Percentiles rank a stretch among this genome's conserved stretches.
Conservation (phyloP, 1,140 invertebrate genomes). For the Neoseiulus cucumeris region DNA sequence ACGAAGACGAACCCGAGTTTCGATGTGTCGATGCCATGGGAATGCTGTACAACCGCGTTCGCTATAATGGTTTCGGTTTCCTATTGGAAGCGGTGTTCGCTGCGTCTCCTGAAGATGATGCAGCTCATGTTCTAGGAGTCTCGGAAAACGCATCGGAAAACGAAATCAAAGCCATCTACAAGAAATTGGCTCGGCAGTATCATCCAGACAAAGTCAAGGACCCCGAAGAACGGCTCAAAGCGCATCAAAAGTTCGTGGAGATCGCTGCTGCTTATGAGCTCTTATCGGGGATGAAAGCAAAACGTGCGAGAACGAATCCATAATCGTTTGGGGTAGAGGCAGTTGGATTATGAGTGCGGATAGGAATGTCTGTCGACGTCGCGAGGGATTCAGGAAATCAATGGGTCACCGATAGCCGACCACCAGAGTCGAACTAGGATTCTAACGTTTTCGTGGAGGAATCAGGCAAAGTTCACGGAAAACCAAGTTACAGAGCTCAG, state of each 20-base stretch:
- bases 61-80: slow-evolving; percentile 51
- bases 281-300: slow-evolving; percentile 49
- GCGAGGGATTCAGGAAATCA: no score
- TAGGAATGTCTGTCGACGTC: no score
- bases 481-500: no score
- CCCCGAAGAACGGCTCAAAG: slow-evolving; percentile 32
- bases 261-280: slow-evolving; percentile 80
- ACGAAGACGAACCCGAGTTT: slow-evolving; percentile 64
- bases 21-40: slow-evolving; percentile 49
- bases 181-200: slow-evolving; percentile 54
- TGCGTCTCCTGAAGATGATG: slow-evolving; percentile 68
- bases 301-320: background rate
- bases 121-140: slow-evolving; percentile 44
- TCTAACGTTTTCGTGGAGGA: no score
- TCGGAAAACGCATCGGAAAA: slow-evolving; percentile 45
- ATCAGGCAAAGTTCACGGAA: no score
- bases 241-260: slow-evolving; percentile 72
- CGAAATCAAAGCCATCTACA: slow-evolving; percentile 60
- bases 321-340: no score
- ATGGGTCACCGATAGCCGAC: no score
- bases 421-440: no score
- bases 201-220: slow-evolving; percentile 81
- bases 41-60: slow-evolving; percentile 48
- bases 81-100: slow-evolving; percentile 63
- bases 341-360: no score